A percentile compares a stretch with the other conserved stretches of the same genome.
Conservation (phyloP, 2,797 vertebrate genomes). For the Hippopotamyrus pictus region DNA sequence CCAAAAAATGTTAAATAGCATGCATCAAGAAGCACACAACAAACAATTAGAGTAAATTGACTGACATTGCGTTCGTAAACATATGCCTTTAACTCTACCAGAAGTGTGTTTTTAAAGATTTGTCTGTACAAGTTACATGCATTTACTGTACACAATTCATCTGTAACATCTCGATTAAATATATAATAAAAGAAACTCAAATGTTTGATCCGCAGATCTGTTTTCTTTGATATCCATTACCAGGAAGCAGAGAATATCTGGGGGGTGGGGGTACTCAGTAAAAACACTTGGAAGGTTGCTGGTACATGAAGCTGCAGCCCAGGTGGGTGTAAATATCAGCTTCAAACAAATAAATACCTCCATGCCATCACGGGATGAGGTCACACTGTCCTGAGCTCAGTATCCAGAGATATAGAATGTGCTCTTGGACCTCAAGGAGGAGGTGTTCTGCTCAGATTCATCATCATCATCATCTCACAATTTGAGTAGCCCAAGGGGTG, state of each 20-base stretch:
- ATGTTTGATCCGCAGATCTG: background rate
- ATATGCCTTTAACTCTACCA: background rate
- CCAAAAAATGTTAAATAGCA: background rate
- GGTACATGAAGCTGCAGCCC: background rate
- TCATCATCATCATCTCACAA: background rate
- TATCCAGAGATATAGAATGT: constrained; percentile 59
- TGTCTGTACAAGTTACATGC: background rate
- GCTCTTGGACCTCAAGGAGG: constrained; percentile 35
- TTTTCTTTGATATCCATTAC: background rate
- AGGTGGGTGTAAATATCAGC: constrained; percentile 33
- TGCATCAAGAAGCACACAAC: background rate
- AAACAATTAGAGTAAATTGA: background rate
- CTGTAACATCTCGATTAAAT: background rate
- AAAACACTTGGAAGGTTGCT: background rate
- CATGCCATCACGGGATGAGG: constrained; percentile 57
- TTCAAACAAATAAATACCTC: constrained; percentile 74
- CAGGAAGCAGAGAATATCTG: background rate
- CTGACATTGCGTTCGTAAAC: background rate
- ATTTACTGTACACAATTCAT: background rate
- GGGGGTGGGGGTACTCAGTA: background rate
- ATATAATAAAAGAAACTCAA: background rate
- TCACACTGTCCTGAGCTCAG: constrained; percentile 42
- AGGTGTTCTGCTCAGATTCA: background rate
- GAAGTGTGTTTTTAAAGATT: background rate
- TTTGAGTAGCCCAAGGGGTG: background rate